Percentiles rank a stretch among this genome's conserved stretches.
Conservation (phyloP, 2,113 vertebrate genomes). For the Silurus asotus region DNA sequence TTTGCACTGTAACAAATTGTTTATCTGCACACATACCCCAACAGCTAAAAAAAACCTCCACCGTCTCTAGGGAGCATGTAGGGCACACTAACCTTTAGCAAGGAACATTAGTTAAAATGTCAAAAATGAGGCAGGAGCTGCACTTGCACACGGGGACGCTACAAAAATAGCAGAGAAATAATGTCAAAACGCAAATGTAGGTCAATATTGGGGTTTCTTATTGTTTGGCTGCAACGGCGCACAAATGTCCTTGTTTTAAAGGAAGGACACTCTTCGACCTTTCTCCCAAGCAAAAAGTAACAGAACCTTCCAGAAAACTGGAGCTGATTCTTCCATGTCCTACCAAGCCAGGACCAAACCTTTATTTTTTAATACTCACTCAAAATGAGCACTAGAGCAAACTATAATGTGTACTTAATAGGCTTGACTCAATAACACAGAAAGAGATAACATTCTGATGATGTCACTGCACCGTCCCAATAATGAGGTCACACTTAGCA, state of each 20-base stretch:
- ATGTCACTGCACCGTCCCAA: not conserved
- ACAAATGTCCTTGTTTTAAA: constrained; percentile 22
- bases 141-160: constrained; percentile 48
- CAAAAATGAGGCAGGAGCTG: constrained; percentile 58
- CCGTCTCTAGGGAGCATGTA: constrained; percentile 58
- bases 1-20: constrained; percentile 44
- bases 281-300: not conserved
- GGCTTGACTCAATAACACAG: not conserved
- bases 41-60: constrained; percentile 29
- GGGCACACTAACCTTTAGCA: constrained; percentile 59
- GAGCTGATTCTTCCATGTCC: not conserved
- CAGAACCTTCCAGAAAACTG: constrained; percentile 12
- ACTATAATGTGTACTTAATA: no score
- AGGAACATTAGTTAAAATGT: constrained; percentile 70
- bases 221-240: constrained; percentile 26
- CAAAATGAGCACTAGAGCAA: not conserved
- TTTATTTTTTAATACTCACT: not conserved
- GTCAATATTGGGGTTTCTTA: constrained; percentile 67
- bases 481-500: not conserved
- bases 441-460: not conserved
- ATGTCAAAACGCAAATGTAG: constrained; percentile 69
- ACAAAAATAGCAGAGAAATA: constrained; percentile 70
- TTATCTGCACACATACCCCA: constrained; percentile 40
- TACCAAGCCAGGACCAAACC: not conserved
- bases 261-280: constrained; percentile 4